Percentiles rank a stretch among this genome's conserved stretches.
These are phyloP conservation scores for Hypselothyrea guttata DNA, from an alignment of 2,888 invertebrate genomes.

Conservation along the genomic window DNA sequence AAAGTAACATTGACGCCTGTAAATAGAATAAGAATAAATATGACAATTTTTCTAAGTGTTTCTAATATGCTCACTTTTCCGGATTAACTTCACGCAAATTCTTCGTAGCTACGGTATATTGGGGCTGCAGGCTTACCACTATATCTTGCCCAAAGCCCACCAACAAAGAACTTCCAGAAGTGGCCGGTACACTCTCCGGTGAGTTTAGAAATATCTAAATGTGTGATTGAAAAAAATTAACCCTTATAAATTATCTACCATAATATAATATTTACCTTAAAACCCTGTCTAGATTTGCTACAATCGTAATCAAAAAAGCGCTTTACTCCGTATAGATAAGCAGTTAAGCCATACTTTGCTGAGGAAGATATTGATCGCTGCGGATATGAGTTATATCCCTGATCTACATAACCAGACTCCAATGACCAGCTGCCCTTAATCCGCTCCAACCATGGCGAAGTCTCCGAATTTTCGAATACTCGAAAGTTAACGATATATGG, in stretches of 20 bases:
- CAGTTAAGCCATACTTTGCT: conserved; percentile 85
- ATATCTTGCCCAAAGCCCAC: too few relatives aligned
- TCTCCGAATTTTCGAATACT: conserved; percentile 54
- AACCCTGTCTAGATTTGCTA: conserved; percentile 88
- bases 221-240: not conserved
- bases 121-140: too few relatives aligned
- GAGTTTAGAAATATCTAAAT: too few relatives aligned
- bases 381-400: conserved; percentile 86
- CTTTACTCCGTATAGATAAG: conserved; percentile 85
- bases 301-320: conserved; percentile 88
- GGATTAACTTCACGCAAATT: too few relatives aligned
- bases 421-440: conserved; percentile 84
- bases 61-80: too few relatives aligned
- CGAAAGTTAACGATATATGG: conserved; percentile 72
- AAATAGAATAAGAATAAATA: too few relatives aligned
- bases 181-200: too few relatives aligned
- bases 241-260: too few relatives aligned
- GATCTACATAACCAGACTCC: conserved; percentile 85
- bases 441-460: conserved; percentile 50
- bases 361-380: conserved; percentile 87
- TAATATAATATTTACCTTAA: conserved; percentile 83
- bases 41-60: too few relatives aligned
- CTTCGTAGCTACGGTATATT: too few relatives aligned
- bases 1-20: too few relatives aligned
- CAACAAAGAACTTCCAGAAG: too few relatives aligned